Conservation (phyloP, 1,140 invertebrate species). For the Hestina assimilis region DNA sequence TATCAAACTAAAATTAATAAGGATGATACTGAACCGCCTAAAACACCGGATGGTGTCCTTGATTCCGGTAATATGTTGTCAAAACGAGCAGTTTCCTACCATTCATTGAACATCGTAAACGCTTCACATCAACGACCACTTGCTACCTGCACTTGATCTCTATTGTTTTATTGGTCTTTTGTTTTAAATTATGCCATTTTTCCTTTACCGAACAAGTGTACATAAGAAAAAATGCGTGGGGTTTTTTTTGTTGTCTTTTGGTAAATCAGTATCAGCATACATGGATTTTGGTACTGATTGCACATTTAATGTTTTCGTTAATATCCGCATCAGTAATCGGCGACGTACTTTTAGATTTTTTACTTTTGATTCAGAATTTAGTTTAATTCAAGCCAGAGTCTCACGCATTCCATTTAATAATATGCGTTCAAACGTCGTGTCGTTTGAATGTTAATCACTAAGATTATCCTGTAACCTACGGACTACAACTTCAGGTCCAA, state of each 20-base stretch:
- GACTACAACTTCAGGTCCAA: constrained; percentile 29
- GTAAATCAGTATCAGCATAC: no score
- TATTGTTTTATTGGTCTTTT: constrained; percentile 21
- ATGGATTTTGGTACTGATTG: no score
- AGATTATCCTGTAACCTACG: constrained; percentile 44
- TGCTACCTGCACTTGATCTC: constrained; percentile 21
- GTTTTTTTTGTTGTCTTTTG: no score
- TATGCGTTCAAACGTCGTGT: constrained; percentile 19
- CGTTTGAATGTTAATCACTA: constrained; percentile 41
- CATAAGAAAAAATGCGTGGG: neutral
- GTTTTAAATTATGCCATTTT: constrained; percentile 13
- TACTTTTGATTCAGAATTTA: neutral
- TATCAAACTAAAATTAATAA: no score
- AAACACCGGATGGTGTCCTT: constrained; percentile 29
- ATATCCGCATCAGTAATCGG: no score
- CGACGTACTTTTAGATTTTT: no score
- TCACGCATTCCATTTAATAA: constrained; percentile 22
- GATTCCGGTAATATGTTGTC: constrained; percentile 31
- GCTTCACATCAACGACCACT: constrained; percentile 13
- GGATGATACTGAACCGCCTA: constrained; percentile 9
- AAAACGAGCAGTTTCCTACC: constrained; percentile 32
- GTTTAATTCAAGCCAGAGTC: constrained; percentile 5
- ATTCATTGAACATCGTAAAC: constrained; percentile 34
- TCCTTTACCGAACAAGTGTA: neutral
- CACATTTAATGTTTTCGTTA: no score